Evolutionary conservation across 64 coral and sea anemone species (phyloP).

Genomic region (Porites lutea): DNA sequence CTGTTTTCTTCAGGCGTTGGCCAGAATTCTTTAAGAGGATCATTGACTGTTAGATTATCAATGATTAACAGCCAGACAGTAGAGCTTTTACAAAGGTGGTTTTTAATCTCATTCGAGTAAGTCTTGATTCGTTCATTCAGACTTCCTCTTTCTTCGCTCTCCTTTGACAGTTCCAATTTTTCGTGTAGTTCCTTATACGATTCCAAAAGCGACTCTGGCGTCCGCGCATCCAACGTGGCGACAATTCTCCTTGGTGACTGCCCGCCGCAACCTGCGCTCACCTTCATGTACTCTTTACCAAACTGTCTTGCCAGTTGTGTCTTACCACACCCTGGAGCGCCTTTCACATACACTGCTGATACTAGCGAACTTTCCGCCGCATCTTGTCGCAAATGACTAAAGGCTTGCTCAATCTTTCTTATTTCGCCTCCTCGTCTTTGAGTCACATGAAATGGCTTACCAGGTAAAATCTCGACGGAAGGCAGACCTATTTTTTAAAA

Average conservation of each 20-base stretch:
- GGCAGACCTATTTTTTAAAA: background rate
- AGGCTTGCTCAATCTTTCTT: constrained; percentile 41
- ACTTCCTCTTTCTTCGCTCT: background rate
- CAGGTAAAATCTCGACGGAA: constrained; percentile 69
- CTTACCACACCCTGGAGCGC: constrained; percentile 89
- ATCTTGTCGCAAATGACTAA: background rate
- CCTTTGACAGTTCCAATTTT: constrained; percentile 27
- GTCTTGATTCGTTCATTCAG: constrained; percentile 45
- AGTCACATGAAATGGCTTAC: constrained; percentile 77
- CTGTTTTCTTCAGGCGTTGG: constrained; percentile 60
- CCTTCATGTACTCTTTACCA: constrained; percentile 44
- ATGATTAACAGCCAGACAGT: constrained; percentile 78
- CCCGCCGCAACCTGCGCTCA: background rate
- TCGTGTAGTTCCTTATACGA: constrained; percentile 71
- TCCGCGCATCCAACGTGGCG: constrained; percentile 74
- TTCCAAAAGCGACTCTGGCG: constrained; percentile 59
- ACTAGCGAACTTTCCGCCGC: constrained; percentile 20
- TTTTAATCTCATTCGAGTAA: constrained; percentile 59
- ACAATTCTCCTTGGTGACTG: constrained; percentile 33
- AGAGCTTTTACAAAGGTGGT: constrained; percentile 18
- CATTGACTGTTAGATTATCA: constrained; percentile 77
- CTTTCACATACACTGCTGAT: constrained; percentile 67
- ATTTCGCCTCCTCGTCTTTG: constrained; percentile 72
- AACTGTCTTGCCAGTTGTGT: constrained; percentile 82
- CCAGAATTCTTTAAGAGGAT: constrained; percentile 85